A percentile compares a stretch with the other conserved stretches of the same genome.
phyloP scores from a whole-genome alignment of 2,797 vertebrate genomes.

The Sus cebifrons region DNA sequence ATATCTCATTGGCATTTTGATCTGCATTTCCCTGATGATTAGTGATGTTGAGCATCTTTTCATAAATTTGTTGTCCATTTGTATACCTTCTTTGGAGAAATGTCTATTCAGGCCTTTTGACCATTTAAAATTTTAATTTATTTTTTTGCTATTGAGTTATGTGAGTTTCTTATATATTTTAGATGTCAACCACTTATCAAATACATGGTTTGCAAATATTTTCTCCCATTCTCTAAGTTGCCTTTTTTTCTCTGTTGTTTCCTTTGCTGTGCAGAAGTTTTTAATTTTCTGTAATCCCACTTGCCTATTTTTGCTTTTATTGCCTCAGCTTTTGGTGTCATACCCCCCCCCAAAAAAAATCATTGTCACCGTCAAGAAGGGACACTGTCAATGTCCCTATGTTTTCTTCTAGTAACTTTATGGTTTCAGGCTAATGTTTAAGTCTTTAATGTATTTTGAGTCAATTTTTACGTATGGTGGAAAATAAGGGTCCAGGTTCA shows the following conservation, averaged over 20 bases:
- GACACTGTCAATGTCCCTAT: not conserved
- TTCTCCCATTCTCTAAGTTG: not conserved
- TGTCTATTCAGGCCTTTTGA: not conserved
- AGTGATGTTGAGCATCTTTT: not conserved
- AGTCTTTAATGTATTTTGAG: not conserved
- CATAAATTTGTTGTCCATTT: not conserved
- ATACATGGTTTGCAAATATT: not conserved
- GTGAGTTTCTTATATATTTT: not conserved
- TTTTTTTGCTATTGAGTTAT: not conserved
- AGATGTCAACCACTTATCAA: not conserved
- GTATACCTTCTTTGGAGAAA: not conserved
- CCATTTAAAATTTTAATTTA: too few species aligned
- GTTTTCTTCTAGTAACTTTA: not conserved
- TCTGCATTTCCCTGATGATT: not conserved
- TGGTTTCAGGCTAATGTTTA: not conserved
- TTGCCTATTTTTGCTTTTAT: not conserved
- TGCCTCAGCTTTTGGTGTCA: not conserved
- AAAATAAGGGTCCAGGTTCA: not conserved
- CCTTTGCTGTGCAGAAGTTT: not conserved
- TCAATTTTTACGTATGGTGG: not conserved
- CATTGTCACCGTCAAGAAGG: not conserved
- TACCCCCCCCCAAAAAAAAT: not conserved
- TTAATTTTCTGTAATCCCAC: too few species aligned
- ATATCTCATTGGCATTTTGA: not conserved
- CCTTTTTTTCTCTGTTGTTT: not conserved